phyloP scores from a whole-genome alignment of 2,113 vertebrate genomes.

The Clarias macrocephalus region DNA sequence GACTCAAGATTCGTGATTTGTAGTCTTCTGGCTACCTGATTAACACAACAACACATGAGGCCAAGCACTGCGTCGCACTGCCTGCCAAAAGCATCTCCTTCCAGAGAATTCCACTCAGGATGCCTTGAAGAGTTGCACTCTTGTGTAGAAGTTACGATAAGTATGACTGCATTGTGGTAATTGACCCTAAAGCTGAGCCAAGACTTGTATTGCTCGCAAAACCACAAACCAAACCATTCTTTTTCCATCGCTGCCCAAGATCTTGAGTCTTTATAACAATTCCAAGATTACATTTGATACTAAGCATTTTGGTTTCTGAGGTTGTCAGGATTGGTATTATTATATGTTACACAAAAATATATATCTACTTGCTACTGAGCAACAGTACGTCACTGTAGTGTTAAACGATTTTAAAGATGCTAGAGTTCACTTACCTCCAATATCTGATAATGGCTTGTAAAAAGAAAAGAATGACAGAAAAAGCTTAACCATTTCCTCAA shows the following conservation, averaged over 20 bases:
- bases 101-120: slow-evolving; percentile 62
- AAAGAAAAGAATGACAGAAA: neutral
- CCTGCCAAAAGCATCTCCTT: slow-evolving; percentile 55
- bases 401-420: neutral
- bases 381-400: neutral
- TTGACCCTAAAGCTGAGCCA: slow-evolving; percentile 53
- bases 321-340: neutral
- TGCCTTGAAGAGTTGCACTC: slow-evolving; percentile 56
- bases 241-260: slow-evolving; percentile 19
- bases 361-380: neutral
- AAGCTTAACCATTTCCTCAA: neutral
- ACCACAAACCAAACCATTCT: slow-evolving; percentile 26
- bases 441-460: neutral
- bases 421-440: neutral
- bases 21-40: slow-evolving; percentile 31
- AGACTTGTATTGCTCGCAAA: slow-evolving; percentile 52
- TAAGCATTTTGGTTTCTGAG: slow-evolving; percentile 12
- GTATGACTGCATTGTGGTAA: slow-evolving; percentile 58
- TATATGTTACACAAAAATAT: neutral
- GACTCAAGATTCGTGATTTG: neutral
- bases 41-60: slow-evolving; percentile 32
- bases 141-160: slow-evolving; percentile 61
- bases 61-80: neutral
- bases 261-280: slow-evolving; percentile 12
- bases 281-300: slow-evolving; percentile 12